phyloP scores from a whole-genome alignment of 2,888 invertebrate species.

The Sphaerolaimus hirsutus region DNA sequence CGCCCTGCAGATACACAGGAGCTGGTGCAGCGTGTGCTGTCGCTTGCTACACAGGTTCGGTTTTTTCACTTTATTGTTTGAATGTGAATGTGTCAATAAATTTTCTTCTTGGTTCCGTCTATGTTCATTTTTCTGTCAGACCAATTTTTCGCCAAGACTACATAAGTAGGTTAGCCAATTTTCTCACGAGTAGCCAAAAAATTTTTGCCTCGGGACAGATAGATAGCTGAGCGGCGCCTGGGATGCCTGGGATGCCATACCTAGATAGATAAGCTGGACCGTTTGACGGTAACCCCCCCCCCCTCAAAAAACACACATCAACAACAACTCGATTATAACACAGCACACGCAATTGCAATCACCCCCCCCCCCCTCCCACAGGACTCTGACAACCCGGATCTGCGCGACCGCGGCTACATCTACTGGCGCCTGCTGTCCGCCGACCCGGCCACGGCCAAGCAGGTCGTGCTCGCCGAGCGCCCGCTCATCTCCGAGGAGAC shows the following conservation, averaged over 20 bases:
- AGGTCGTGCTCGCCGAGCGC: constrained; percentile 77
- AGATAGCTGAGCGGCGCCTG: too few species aligned
- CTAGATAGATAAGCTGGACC: too few species aligned
- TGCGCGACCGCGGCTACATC: constrained; percentile 90
- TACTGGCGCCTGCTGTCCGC: constrained; percentile 95
- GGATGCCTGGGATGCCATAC: too few species aligned
- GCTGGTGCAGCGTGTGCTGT: constrained; percentile 62
- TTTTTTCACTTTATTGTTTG: neutral
- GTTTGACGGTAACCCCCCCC: too few species aligned
- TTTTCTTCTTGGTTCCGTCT: neutral
- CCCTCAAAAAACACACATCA: too few species aligned
- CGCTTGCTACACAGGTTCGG: constrained; percentile 30
- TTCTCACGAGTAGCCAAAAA: neutral
- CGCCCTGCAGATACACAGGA: constrained; percentile 94
- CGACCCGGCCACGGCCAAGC: constrained; percentile 90
- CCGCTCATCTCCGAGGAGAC: constrained; percentile 97
- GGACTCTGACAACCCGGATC: constrained; percentile 87
- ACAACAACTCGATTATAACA: too few species aligned
- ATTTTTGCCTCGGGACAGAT: too few species aligned
- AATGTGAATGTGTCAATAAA: neutral
- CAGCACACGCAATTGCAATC: too few species aligned
- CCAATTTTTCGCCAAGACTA: neutral
- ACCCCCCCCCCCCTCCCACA: too few species aligned
- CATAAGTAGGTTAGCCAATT: neutral
- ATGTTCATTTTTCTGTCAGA: neutral